phyloP scores from a whole-genome alignment of 2,888 invertebrate genomes.

The Cyclophora albipunctata region DNA sequence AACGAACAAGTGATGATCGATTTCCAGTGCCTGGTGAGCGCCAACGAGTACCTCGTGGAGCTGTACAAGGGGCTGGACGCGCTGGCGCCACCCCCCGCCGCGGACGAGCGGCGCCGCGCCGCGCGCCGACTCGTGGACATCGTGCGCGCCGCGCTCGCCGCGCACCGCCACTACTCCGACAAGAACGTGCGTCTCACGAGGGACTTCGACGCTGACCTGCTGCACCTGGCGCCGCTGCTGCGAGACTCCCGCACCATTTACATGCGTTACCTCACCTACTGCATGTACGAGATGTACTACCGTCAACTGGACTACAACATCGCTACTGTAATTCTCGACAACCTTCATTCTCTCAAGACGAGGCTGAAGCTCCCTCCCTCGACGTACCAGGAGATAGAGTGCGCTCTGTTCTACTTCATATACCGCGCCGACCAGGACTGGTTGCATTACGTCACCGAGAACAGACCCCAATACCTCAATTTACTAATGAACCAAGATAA shows the following conservation, averaged over 20 bases:
- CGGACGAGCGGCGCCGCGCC: no score
- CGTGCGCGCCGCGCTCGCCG: neutral
- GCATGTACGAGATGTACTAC: neutral
- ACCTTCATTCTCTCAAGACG: neutral
- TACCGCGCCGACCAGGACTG: neutral
- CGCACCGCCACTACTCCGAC: neutral
- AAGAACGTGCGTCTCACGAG: neutral
- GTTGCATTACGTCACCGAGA: neutral
- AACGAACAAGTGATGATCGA: neutral
- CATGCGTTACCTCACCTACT: neutral
- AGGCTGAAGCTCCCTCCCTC: neutral
- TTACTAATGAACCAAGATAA: neutral
- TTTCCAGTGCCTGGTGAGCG: neutral
- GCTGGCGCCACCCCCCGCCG: no score
- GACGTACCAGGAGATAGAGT: neutral
- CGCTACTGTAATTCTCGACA: neutral
- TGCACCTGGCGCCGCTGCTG: neutral
- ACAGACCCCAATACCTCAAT: neutral
- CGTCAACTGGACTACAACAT: neutral
- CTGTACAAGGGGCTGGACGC: neutral
- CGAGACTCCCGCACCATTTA: neutral
- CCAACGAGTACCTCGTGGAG: neutral
- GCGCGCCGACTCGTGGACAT: neutral
- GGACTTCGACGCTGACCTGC: neutral
- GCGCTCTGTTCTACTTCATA: neutral